Evolutionary conservation across 2,113 vertebrate species (phyloP), one percentile per base, ranked within the genome.

Genomic region (Dipodomys merriami): DNA sequence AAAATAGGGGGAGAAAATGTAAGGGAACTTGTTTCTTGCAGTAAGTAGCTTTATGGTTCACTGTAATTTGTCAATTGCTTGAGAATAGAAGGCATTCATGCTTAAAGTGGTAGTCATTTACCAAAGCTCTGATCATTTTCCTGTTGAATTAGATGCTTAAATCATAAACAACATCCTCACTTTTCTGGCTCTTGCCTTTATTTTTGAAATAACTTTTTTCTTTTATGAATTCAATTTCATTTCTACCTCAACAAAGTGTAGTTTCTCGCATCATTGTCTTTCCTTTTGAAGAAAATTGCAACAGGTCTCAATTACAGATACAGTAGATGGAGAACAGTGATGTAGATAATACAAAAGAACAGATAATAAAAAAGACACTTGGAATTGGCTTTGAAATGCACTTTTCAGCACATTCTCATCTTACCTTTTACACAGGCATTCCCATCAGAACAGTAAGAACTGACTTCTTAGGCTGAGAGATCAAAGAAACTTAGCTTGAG

Each of bases 151-250:
- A 65, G 73, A 65, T 33, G 78, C 22, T 89, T 86, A 91, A 88
- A 91, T 86, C 25, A 35, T 72, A 90, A 91, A 85, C 4, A 89
- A 76, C 33, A 67, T 60, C 5, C 20, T 92, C 92, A 25, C 44
- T 23, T 90, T 73, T 13, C 60, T 87, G 16, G 6, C 27, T 90
- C 86, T 93, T 33, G 82, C 35, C 65, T 94, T 96, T 39, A 71
- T 6, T 74, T 95, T 81, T 77, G 13, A 94, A 95, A 86, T 94
- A 39, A 86, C n/a, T 95, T 68, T 95, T 68, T 62, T 39, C n/a
- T 83, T 93, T 94, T 71, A 86, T 67, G 27, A 83, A 77, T 77
- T 86, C 35, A 77, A 77, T 46, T 88, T 83, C 6, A 79, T 82
- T 95, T 91, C 76, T 53, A 77, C 44, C 5, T 76, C 68, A 92